Conservation (phyloP, 2,797 vertebrate species). For the Poliocrania exsul region DNA sequence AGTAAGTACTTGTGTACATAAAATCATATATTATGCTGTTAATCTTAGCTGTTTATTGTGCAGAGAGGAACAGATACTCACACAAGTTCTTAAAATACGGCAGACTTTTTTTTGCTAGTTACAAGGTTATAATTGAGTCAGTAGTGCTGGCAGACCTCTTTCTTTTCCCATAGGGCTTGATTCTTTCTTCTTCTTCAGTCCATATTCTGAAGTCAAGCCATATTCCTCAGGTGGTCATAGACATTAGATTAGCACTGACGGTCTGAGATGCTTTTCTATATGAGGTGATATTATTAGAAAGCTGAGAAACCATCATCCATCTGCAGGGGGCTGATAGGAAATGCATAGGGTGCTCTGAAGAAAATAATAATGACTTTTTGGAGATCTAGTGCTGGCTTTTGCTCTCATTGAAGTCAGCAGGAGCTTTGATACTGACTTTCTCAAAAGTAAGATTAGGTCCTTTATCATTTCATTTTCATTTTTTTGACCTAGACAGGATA, state of each 20-base stretch:
- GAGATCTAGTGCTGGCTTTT: background rate
- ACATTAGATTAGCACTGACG: background rate
- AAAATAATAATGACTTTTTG: background rate
- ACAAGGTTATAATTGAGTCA: background rate
- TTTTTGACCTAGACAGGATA: background rate
- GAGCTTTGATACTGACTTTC: background rate
- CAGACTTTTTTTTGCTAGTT: background rate
- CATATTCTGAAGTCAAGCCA: background rate
- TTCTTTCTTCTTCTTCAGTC: background rate
- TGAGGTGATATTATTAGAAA: background rate
- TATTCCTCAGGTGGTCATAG: background rate
- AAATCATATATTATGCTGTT: background rate
- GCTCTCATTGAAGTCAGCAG: background rate
- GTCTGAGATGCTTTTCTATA: background rate
- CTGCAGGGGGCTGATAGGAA: constrained; percentile 19
- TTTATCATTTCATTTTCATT: background rate
- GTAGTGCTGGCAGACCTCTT: background rate
- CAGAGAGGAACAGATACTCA: background rate
- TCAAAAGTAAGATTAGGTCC: background rate
- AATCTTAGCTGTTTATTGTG: background rate
- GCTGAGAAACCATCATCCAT: background rate
- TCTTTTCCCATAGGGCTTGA: background rate
- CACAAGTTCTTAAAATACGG: background rate
- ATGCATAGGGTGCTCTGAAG: background rate
- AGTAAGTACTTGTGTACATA: background rate